phyloP scores from a whole-genome alignment of 2,888 invertebrate species.

The Habroteleia sp. region DNA sequence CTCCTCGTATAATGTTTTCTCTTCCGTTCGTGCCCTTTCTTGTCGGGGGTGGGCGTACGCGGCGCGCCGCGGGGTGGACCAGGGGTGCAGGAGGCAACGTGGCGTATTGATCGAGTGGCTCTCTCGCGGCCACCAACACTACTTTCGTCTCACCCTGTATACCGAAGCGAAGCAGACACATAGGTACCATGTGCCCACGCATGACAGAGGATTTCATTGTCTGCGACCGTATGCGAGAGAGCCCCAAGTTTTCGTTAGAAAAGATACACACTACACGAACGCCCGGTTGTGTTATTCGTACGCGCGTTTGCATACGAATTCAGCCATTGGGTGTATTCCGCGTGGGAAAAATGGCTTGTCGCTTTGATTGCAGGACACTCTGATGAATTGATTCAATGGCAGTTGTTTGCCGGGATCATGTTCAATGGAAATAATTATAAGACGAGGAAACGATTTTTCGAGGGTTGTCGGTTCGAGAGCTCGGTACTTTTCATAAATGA shows the following conservation, averaged over 20 bases:
- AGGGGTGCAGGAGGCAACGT: slow-evolving; percentile 78
- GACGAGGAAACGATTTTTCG: background rate
- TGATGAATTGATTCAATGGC: background rate
- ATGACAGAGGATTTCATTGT: slow-evolving; percentile 65
- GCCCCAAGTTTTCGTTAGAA: slow-evolving; percentile 49
- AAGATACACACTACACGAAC: slow-evolving; percentile 24
- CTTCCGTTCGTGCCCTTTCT: slow-evolving; percentile 66
- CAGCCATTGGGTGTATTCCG: slow-evolving; percentile 5
- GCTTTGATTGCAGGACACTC: no score
- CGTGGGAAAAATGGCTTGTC: background rate
- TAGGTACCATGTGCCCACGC: slow-evolving; percentile 63
- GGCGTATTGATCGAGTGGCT: slow-evolving; percentile 81
- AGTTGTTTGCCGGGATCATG: background rate
- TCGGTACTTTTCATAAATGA: background rate
- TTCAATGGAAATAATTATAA: background rate
- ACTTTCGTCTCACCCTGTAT: slow-evolving; percentile 72
- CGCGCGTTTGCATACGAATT: slow-evolving; percentile 32
- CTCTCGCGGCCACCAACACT: slow-evolving; percentile 75
- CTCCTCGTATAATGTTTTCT: slow-evolving; percentile 70
- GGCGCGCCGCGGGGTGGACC: slow-evolving; percentile 65
- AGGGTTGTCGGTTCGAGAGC: background rate
- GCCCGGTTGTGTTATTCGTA: slow-evolving; percentile 39
- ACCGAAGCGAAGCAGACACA: slow-evolving; percentile 58
- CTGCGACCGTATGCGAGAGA: slow-evolving; percentile 59
- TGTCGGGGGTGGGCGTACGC: slow-evolving; percentile 67